phyloP scores from a whole-genome alignment of 2,888 invertebrate species.

The Caenorhabditis virilis region DNA sequence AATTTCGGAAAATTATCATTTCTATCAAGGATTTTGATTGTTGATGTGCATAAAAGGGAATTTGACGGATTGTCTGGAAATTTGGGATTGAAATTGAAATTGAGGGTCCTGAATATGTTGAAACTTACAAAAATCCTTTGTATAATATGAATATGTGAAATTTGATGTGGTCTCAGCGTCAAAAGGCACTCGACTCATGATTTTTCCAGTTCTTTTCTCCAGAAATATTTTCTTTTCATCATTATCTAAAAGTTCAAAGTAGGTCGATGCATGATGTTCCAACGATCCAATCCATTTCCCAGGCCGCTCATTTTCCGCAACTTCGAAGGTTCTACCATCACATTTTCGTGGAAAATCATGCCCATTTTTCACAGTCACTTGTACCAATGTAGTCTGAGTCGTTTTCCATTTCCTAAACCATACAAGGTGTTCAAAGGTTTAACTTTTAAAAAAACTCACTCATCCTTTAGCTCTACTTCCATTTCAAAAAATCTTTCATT shows the following conservation, averaged over 20 bases:
- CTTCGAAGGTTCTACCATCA: not conserved
- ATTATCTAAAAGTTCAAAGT: no score
- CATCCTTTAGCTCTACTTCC: not conserved
- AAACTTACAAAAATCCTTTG: no score
- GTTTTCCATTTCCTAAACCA: no score
- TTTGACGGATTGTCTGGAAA: conserved; percentile 10
- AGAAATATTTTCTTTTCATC: no score
- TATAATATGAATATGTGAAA: conserved; percentile 7
- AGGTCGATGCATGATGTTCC: no score
- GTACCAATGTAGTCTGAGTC: not conserved
- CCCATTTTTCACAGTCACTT: not conserved
- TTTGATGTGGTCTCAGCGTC: conserved; percentile 15
- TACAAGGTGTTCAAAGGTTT: no score
- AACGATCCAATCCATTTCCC: conserved; percentile 12
- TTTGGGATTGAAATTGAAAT: no score
- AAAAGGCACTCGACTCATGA: conserved; percentile 3
- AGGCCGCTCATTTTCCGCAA: not conserved
- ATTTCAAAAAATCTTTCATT: not conserved
- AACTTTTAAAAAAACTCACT: no score
- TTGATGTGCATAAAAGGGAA: conserved; percentile 3
- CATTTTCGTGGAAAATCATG: not conserved
- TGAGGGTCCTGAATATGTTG: no score
- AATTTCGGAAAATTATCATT: conserved; percentile 38
- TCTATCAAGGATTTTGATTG: conserved; percentile 18
- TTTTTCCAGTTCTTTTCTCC: conserved; percentile 9